Evolutionary conservation across 2,888 invertebrate species (phyloP), one percentile per base, ranked within the genome.

Genomic region (Brachycybe producta): DNA sequence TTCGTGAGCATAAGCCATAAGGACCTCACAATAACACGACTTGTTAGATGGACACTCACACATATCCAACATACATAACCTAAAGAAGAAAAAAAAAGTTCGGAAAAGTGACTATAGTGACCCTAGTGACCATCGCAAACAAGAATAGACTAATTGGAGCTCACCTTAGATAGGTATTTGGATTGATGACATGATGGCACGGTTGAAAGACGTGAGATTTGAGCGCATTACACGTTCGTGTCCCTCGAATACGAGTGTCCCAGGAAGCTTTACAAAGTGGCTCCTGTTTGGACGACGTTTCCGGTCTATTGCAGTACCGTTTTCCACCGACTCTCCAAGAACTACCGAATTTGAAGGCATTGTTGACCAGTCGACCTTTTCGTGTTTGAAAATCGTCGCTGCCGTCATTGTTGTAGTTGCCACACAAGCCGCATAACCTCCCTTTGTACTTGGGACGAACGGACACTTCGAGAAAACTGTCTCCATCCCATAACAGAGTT

Each of bases 251-350:
- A 32, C 30, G 11, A 23, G 7, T 11, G 17, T 8, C 41, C 7
- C 7, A 19, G 7, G 41, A 5, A 54, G 58, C 62, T 58, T 56
- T 57, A 53, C 39, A 43, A n/a, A 30, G 11, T 24, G 52, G 48
- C n/a, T 60, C 74, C 41, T 66, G 65, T 5, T 27, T 30, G 8
- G 48, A 15, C 3, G 43, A 19, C 1, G 34, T 28, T 5, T 47
- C 51, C 32, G 28, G 48, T 32, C 43, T 21, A 13, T 17, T 45
- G 49, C 53, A 53, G 15, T 32, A 44, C 1, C 77, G 71, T 53
- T 76, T 78, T 0, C 84, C 82, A 1, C 91, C 91, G 1, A 88
- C 84, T 47, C 85, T 77, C 94, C 94, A 95, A 3, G 91, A 87
- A 43, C 81, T 76, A 2, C 86, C 91, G 61, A 94, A 91, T 44